A percentile compares a stretch with the other conserved stretches of the same genome.
Evolutionary conservation across 2,888 invertebrate species (phyloP).

Genomic region (Hyles lineata): DNA sequence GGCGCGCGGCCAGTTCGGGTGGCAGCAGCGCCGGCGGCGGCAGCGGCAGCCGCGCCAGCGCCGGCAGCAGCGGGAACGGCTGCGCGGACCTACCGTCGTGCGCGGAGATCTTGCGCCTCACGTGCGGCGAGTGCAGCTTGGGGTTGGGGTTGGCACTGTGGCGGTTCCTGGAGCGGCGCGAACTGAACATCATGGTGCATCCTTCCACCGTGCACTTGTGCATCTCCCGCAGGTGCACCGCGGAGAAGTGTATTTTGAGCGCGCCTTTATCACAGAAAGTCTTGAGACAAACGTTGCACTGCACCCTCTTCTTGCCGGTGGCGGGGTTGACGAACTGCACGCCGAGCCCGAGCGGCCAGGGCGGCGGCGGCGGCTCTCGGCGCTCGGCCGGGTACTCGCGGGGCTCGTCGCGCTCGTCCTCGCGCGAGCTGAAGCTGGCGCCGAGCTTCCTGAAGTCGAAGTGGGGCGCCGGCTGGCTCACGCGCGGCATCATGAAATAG

Average conservation of each 20-base stretch:
- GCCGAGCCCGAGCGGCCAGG: constrained; percentile 92
- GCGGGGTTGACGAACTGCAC: constrained; percentile 95
- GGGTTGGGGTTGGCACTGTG: constrained; percentile 99
- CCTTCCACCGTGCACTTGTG: constrained; percentile 99
- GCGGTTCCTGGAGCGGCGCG: constrained; percentile 95
- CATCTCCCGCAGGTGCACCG: constrained; percentile 99
- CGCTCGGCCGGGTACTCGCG: constrained; percentile 72
- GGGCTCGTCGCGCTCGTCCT: constrained; percentile 74
- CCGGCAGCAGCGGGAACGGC: constrained; percentile 90
- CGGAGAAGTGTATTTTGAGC: constrained; percentile 98
- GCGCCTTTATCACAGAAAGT: constrained; percentile 99
- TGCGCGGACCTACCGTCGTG: constrained; percentile 95
- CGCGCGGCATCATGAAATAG: constrained; percentile 85
- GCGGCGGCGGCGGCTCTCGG: constrained; percentile 82
- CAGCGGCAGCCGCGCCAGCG: constrained; percentile 89
- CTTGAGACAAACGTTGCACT: constrained; percentile 98
- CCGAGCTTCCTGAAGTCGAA: constrained; percentile 93
- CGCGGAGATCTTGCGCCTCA: constrained; percentile 95
- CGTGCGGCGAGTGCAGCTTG: constrained; percentile 97
- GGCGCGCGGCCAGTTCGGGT: constrained; percentile 82
- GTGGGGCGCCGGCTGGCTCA: constrained; percentile 93
- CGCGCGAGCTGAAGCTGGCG: constrained; percentile 85
- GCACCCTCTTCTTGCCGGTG: constrained; percentile 97
- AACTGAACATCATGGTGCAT: constrained; percentile 99
- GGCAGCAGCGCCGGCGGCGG: constrained; percentile 88